Evolutionary conservation across 2,797 vertebrate genomes (phyloP).

Genomic region (Cuniculus paca): DNA sequence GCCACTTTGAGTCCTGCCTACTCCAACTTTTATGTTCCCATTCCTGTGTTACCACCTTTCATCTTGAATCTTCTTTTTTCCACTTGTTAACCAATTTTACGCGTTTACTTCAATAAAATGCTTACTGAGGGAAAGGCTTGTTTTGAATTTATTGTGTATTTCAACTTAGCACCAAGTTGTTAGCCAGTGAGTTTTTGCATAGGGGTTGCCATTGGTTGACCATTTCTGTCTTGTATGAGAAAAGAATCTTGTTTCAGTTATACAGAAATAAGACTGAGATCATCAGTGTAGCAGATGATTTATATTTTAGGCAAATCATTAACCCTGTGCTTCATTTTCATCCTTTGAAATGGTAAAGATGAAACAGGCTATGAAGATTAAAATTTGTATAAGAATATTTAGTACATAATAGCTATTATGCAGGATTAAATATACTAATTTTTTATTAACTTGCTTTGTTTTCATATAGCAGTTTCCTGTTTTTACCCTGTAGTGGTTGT

Average conservation of each 20-base stretch:
- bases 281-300: neutral
- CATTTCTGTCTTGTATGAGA: neutral
- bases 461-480: neutral
- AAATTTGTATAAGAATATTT: neutral
- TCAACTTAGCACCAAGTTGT: neutral
- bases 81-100: slow-evolving; percentile 75
- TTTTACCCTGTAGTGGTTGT: neutral
- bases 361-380: neutral
- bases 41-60: slow-evolving; percentile 63
- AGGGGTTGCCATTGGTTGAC: neutral
- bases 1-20: slow-evolving; percentile 68
- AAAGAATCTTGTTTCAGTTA: neutral
- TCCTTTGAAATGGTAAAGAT: neutral
- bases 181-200: neutral
- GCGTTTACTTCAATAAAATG: slow-evolving; percentile 82
- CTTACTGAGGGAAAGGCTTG: slow-evolving; percentile 76
- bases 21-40: slow-evolving; percentile 50
- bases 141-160: slow-evolving; percentile 75
- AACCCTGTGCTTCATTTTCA: neutral
- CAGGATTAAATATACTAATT: neutral
- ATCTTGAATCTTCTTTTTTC: slow-evolving; percentile 66
- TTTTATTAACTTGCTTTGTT: neutral
- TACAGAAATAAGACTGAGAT: neutral
- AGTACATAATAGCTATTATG: neutral
- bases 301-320: neutral